Evolutionary conservation across 2,797 vertebrate species (phyloP), one percentile per base, ranked within the genome.

Genomic region (Pipistrellus nathusii): DNA sequence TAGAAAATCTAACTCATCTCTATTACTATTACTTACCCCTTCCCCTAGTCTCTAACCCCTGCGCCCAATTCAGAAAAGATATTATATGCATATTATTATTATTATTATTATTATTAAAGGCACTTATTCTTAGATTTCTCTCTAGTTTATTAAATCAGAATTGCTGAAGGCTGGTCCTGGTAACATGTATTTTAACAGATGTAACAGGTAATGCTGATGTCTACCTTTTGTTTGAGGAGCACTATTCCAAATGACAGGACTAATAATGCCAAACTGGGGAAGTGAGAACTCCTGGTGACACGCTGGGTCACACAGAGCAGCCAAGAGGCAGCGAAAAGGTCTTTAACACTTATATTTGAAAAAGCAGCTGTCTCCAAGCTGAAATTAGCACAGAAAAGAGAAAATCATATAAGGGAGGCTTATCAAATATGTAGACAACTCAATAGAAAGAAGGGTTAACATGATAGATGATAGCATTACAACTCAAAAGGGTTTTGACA

Each of bases 381-480:
- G 89, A 84, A 95, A 83, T 8, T 94, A 96, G 94, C 68, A 78
- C 25, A 85, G 84, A 93, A 83, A 91, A 82, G 86, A 90, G 82
- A 94, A 93, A 94, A 87, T 91, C 81, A 64, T 25, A 17, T 35
- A 89, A 92, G 53, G 62, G 77, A 80, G 62, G 81, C 90, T 96
- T 87, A 96, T 94, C 93, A 95, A 48, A 93, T 94, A 84, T 94
- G 86, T 76, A 75, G 93, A 91, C 88, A 94, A 87, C 81, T 85
- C 91, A 89, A 44, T 82, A 91, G 96, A 78, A 72, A 91, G 75
- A 91, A 94, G 89, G 44, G 62, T 82, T 94, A 89, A 83, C 77
- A n/a, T 97, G 96, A 96, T 94, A 94, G 87, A 97, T 96, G 93
- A 85, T 57, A 64, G 77, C 93, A 94, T 95, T 96, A 93, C 73